Evolutionary conservation across 2,888 invertebrate species (phyloP).

Genomic region (Netelia fuscicornis): DNA sequence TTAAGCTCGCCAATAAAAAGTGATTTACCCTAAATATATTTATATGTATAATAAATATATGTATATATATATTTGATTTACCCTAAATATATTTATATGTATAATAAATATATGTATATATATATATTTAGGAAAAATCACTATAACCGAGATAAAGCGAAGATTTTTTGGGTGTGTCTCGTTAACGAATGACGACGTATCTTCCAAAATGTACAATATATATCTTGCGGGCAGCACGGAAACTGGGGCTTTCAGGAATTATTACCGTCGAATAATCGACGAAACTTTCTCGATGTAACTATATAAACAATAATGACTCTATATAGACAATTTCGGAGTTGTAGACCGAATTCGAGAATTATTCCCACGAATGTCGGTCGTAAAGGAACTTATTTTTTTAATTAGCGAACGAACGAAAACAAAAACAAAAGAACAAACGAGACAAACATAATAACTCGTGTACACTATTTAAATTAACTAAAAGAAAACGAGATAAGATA

Average conservation of each 20-base stretch:
- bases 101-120: neutral
- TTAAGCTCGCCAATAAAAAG: slow-evolving; percentile 8
- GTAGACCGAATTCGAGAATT: slow-evolving; percentile 7
- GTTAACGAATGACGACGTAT: slow-evolving; percentile 58
- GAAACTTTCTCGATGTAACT: neutral
- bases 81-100: too few relatives aligned
- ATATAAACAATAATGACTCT: slow-evolving; percentile 12
- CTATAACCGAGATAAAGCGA: slow-evolving; percentile 42
- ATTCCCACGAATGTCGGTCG: slow-evolving; percentile 36
- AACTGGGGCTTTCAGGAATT: slow-evolving; percentile 51
- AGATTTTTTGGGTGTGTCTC: slow-evolving; percentile 48
- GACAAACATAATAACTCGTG: slow-evolving; percentile 28
- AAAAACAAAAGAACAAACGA: neutral
- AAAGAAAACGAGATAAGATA: slow-evolving; percentile 5
- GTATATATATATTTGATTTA: too few relatives aligned
- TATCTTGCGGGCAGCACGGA: slow-evolving; percentile 57
- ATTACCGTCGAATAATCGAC: neutral
- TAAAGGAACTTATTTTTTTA: slow-evolving; percentile 66
- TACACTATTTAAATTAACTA: slow-evolving; percentile 43
- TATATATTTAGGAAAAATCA: slow-evolving; percentile 36
- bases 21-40: neutral
- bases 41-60: too few relatives aligned
- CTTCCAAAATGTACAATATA: slow-evolving; percentile 68
- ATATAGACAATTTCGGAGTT: slow-evolving; percentile 37
- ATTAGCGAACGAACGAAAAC: slow-evolving; percentile 43